A percentile compares a stretch with the other conserved stretches of the same genome.
Conservation (phyloP, 2,797 vertebrate species). For the Emys orbicularis region DNA sequence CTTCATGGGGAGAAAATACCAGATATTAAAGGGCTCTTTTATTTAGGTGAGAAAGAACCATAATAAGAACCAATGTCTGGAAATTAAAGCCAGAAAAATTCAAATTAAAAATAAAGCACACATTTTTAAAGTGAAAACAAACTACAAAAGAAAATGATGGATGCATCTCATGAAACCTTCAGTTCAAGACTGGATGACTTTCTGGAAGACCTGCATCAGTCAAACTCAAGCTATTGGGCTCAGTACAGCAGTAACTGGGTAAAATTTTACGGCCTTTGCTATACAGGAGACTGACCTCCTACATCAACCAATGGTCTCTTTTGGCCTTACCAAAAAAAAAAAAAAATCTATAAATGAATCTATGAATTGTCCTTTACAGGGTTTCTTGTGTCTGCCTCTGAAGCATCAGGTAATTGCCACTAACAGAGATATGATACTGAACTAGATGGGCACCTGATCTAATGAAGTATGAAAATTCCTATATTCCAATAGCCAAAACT, state of each 20-base stretch:
- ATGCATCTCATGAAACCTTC: background rate
- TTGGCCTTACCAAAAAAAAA: background rate
- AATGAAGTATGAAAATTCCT: rapidly evolving
- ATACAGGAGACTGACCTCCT: background rate
- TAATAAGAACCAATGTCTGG: background rate
- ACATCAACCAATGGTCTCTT: background rate
- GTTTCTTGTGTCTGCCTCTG: rapidly evolving
- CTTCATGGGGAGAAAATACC: rapidly evolving
- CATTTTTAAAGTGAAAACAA: rapidly evolving
- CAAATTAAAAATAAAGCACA: rapidly evolving
- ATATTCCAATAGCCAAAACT: background rate
- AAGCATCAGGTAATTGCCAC: background rate
- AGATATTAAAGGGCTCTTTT: background rate
- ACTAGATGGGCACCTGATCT: rapidly evolving
- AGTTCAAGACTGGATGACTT: background rate
- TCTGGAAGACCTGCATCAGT: rapidly evolving
- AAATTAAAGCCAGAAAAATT: background rate
- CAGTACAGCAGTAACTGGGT: background rate
- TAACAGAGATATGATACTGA: background rate
- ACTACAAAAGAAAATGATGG: background rate
- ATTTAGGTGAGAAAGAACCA: background rate
- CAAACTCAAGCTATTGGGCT: background rate
- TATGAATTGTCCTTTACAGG: background rate
- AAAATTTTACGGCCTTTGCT: background rate
- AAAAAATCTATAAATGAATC: background rate